Conservation (phyloP, 2,888 invertebrate genomes). For the Hypena proboscidalis region DNA sequence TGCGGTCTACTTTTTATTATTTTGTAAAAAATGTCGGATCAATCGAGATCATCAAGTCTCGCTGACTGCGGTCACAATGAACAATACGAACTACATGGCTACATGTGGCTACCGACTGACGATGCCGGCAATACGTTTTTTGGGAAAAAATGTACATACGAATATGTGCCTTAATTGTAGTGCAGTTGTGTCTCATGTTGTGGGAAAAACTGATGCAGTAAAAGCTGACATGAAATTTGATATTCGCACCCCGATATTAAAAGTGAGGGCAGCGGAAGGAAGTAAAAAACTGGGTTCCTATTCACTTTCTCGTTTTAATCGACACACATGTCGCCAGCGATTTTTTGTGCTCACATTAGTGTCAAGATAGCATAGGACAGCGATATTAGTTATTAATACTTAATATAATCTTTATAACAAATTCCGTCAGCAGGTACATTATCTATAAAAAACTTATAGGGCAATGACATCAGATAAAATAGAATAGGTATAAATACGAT, state of each 20-base stretch:
- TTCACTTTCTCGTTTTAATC: conserved; percentile 80
- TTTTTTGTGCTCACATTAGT: conserved; percentile 42
- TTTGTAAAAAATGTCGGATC: conserved; percentile 63
- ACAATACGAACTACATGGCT: conserved; percentile 76
- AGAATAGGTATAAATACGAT: too few species aligned
- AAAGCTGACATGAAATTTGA: conserved; percentile 71
- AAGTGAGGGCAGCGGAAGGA: conserved; percentile 83
- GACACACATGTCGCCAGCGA: conserved; percentile 67
- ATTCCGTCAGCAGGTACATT: background rate
- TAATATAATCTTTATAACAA: background rate
- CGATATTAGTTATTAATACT: conserved; percentile 7
- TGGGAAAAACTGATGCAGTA: conserved; percentile 12
- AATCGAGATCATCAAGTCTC: conserved; percentile 70
- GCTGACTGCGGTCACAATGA: conserved; percentile 71
- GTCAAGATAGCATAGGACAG: conserved; percentile 33
- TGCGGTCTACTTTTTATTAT: conserved; percentile 57
- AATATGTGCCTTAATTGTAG: conserved; percentile 42
- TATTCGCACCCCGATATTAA: conserved; percentile 79
- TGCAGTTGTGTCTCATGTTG: conserved; percentile 28
- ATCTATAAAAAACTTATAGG: too few species aligned
- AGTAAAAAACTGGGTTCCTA: conserved; percentile 78
- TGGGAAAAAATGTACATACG: conserved; percentile 23
- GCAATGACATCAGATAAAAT: too few species aligned
- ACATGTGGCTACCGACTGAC: conserved; percentile 83
- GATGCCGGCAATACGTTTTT: conserved; percentile 54